Evolutionary conservation across 2,888 invertebrate species (phyloP).

Genomic region (Dryocosmus kuriphilus): DNA sequence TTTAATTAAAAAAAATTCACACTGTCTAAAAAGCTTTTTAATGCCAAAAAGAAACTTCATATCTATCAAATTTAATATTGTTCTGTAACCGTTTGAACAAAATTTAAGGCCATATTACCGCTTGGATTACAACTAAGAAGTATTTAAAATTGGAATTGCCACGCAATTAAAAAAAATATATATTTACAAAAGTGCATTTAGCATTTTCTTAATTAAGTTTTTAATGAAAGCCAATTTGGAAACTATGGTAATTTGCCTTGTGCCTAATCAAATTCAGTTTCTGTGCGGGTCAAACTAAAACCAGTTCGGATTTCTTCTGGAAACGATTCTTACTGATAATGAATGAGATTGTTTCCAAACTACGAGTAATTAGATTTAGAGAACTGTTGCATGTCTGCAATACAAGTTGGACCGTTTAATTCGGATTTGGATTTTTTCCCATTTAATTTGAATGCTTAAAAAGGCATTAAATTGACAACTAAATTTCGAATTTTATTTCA

Average conservation of each 20-base stretch:
- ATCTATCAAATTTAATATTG: too few species aligned
- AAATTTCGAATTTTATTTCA: too few species aligned
- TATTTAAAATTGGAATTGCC: too few species aligned
- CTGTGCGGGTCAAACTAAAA: not conserved
- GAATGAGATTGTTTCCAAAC: conserved; percentile 30
- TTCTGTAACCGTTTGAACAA: too few species aligned
- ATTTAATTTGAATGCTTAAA: not conserved
- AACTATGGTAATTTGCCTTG: conserved; percentile 17
- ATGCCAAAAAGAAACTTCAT: too few species aligned
- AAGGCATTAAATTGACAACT: too few species aligned
- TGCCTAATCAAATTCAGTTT: conserved; percentile 11
- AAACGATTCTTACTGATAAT: conserved; percentile 14
- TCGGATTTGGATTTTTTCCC: not conserved
- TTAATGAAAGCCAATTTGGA: conserved; percentile 1
- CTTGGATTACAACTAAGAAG: too few species aligned
- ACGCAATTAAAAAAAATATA: too few species aligned
- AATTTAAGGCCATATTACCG: too few species aligned
- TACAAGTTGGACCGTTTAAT: conserved; percentile 3
- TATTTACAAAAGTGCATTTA: too few species aligned
- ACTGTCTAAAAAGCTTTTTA: too few species aligned
- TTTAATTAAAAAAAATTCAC: too few species aligned
- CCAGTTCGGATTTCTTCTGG: conserved; percentile 17
- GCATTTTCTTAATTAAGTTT: not conserved
- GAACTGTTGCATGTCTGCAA: not conserved
- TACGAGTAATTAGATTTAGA: conserved; percentile 24